Base-by-base conservation (phyloP, 92 coral and sea anemone species). In the Chrysogorgia sp. region DNA sequence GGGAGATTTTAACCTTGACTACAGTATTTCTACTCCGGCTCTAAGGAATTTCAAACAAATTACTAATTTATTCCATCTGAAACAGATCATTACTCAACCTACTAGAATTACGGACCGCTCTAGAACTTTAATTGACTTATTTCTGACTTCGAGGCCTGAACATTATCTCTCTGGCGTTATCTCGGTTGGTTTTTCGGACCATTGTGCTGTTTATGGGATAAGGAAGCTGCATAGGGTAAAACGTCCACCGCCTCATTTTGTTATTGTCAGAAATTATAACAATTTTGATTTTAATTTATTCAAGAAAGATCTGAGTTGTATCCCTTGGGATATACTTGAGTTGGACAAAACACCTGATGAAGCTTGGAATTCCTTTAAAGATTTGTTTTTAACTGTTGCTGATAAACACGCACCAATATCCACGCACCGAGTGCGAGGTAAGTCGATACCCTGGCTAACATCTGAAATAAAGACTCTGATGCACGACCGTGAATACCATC, bases 101-200 rank as follows among this genome's bases (percentile, higher is more conserved):
- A 86, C 87, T n/a, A 67, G 84, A 76, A 77, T 76, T 40, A 82
- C 87, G 34, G 25, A 67, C 17, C 49, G 55, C 49, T 82, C 90
- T 6, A 87, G 76, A 72, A 87, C 83, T 58, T 56, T 55, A 31
- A 85, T 85, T 43, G 84, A 85, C 65, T 71, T 78, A 58, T 68
- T 79, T 48, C 21, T 80, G 6, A 67, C 77, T 7, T 80, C 77
- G 19, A 79, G 83, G 64, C 83, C 76, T 22, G 84, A 80, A 50
- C 34, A 66, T 6, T 53, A 80, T 80, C 24, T 25, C 32, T 40
- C 75, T 10, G 63, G 74, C n/a, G 75, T 77, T 30, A 29, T 77
- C 30, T 59, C 55, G 34, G 33, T 78, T 14, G 82, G 62, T 40
- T 77, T 62, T 29, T 72, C 79, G 9, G 79, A 72, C 12, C 79